Evolutionary conservation across 1,140 invertebrate genomes (phyloP).

Genomic region (Cataglyphis hispanica): DNA sequence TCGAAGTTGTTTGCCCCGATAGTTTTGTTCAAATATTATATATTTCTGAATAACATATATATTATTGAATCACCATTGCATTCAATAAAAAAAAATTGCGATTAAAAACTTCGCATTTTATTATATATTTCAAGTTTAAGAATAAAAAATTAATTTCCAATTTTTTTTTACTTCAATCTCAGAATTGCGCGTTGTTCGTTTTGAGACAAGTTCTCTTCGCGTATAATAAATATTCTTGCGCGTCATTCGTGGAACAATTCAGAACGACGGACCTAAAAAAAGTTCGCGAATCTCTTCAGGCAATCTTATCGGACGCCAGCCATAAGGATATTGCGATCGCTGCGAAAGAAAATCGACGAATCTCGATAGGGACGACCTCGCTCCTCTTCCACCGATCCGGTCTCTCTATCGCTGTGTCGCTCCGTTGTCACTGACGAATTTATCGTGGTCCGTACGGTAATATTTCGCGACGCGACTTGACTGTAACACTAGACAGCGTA

Average conservation of each 20-base stretch:
- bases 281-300: neutral
- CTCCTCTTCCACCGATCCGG: neutral
- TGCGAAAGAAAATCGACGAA: slow-evolving; percentile 26
- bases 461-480: slow-evolving; percentile 65
- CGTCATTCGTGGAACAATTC: slow-evolving; percentile 6
- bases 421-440: slow-evolving; percentile 69
- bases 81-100: neutral
- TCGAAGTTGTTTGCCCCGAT: neutral
- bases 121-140: neutral
- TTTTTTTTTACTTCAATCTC: neutral
- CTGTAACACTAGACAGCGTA: slow-evolving; percentile 69
- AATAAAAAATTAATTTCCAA: neutral
- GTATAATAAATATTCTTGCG: neutral
- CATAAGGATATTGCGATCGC: slow-evolving; percentile 15
- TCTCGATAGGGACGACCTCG: neutral
- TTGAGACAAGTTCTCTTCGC: neutral
- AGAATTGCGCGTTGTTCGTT: neutral
- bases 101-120: neutral
- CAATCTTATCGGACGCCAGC: neutral
- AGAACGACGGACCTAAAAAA: neutral
- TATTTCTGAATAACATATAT: neutral
- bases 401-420: slow-evolving; percentile 61
- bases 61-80: neutral
- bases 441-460: slow-evolving; percentile 62
- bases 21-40: neutral